A percentile compares a stretch with the other conserved stretches of the same genome.
Evolutionary conservation across 1,140 invertebrate species (phyloP).

Genomic region (Dryas iulia): DNA sequence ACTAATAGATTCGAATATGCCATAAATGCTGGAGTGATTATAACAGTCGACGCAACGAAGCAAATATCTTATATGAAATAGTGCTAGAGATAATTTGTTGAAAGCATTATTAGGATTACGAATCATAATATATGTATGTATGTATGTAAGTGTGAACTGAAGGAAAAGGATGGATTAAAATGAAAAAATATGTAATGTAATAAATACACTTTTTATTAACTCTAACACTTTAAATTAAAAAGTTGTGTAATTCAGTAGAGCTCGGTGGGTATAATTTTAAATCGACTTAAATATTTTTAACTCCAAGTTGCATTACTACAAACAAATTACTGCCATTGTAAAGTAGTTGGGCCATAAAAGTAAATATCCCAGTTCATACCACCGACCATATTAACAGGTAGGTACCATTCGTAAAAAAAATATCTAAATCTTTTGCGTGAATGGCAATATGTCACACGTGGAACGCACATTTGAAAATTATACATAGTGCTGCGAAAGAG

Average conservation of each 20-base stretch:
- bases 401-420: slow-evolving; percentile 59
- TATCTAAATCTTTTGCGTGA: slow-evolving; percentile 43
- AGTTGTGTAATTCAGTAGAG: no score
- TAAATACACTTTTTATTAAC: no score
- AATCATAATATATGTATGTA: no score
- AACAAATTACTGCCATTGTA: slow-evolving; percentile 36
- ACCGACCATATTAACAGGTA: slow-evolving; percentile 43
- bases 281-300: no score
- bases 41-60: slow-evolving; percentile 16
- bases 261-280: no score
- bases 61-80: not conserved
- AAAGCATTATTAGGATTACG: no score
- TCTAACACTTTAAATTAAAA: no score
- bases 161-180: no score
- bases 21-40: slow-evolving; percentile 20
- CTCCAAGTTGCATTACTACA: no score
- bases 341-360: slow-evolving; percentile 46
- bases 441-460: slow-evolving; percentile 52
- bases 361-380: slow-evolving; percentile 61
- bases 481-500: slow-evolving; percentile 45
- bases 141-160: no score
- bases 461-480: slow-evolving; percentile 57
- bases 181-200: not conserved
- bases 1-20: slow-evolving; percentile 33
- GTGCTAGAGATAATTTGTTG: not conserved